Evolutionary conservation across 2,113 vertebrate genomes (phyloP).

Genomic region (Rhynchopsitta pachyrhyncha): DNA sequence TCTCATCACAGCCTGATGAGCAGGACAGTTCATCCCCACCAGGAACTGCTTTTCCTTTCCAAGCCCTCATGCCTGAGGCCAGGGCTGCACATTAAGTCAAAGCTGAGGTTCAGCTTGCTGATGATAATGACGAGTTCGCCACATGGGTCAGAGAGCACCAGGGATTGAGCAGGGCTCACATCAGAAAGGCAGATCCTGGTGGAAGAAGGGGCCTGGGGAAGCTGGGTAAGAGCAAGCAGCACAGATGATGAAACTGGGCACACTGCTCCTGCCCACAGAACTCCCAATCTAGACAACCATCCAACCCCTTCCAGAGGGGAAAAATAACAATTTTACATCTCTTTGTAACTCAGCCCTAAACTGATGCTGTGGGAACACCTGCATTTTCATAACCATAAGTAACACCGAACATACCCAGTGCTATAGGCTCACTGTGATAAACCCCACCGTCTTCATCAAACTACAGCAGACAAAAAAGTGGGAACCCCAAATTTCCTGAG

Average conservation of each 20-base stretch:
- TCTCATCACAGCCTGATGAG: background rate
- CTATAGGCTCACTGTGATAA: background rate
- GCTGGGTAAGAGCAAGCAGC: background rate
- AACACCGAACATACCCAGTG: background rate
- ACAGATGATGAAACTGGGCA: background rate
- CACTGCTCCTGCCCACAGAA: accelerated
- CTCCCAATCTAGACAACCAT: background rate
- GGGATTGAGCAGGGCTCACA: background rate
- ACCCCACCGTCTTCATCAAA: background rate
- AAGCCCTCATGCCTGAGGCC: background rate
- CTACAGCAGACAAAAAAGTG: background rate
- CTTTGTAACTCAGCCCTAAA: background rate
- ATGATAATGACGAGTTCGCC: background rate
- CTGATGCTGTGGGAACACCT: background rate
- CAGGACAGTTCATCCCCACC: background rate
- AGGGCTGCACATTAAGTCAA: background rate
- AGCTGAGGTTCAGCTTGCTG: background rate
- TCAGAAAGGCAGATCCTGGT: background rate
- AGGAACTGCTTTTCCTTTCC: background rate
- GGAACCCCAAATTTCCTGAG: background rate
- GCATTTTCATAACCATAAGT: background rate
- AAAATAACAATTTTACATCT: background rate
- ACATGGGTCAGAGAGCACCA: background rate
- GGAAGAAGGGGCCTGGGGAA: background rate
- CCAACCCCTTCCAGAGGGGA: background rate